These are phyloP conservation scores for Hypolimnas misippus DNA, from an alignment of 2,888 invertebrate species.

Conservation along the genomic window DNA sequence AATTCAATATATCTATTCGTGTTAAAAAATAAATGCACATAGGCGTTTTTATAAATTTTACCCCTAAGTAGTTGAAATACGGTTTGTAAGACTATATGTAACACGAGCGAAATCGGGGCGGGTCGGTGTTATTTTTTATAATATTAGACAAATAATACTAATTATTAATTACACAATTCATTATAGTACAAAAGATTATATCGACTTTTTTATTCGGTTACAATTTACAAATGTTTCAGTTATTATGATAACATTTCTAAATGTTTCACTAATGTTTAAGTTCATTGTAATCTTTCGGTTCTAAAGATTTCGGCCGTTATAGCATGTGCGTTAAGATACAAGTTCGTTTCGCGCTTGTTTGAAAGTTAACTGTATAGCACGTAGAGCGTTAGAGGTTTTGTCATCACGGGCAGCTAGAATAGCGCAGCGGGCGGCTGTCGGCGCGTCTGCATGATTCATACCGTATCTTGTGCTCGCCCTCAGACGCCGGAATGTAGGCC, in stretches of 20 bases:
- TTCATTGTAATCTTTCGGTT: neutral
- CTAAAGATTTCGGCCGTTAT: neutral
- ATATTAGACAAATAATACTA: no score
- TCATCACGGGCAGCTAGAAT: conserved; percentile 30
- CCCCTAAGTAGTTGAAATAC: no score
- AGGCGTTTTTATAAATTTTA: no score
- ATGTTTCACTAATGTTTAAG: neutral
- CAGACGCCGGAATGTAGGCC: conserved; percentile 78
- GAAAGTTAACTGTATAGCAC: conserved; percentile 11
- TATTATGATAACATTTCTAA: neutral
- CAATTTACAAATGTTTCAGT: no score
- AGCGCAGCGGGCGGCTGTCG: conserved; percentile 43
- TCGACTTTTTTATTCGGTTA: no score
- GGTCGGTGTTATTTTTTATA: no score
- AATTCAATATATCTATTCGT: no score
- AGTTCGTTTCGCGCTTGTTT: neutral
- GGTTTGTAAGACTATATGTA: no score
- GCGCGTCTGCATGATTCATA: conserved; percentile 69
- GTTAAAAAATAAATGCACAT: no score
- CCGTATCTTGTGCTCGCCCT: conserved; percentile 62
- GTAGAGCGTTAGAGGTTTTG: conserved; percentile 38
- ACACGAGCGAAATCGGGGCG: no score
- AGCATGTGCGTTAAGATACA: neutral
- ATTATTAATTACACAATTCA: no score
- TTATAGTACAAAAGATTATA: no score